Evolutionary conservation across 1,140 invertebrate genomes (phyloP), one percentile per base, ranked within the genome.

Genomic region (Penaeus japonicus): DNA sequence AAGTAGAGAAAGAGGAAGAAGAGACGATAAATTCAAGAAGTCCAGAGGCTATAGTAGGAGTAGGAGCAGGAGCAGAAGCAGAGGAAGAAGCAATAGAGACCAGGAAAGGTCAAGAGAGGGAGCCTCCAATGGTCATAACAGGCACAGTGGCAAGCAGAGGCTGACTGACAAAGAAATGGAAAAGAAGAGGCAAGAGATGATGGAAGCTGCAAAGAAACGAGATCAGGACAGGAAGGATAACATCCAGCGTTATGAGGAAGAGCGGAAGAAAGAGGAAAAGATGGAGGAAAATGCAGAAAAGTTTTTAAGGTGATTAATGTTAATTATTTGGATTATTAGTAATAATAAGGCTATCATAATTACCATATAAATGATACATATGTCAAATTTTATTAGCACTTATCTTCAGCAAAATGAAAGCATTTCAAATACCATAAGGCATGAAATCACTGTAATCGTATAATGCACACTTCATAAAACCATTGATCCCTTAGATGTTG

Each of bases 141-240:
- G 32, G 4, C 27, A 77, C 20, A 24, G 17, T 30, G 22, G 55
- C 22, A 62, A 62, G 27, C 55, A 78, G n/a, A 86, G 20, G 32
- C 30, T 86, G 20, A 79, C 75, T 2, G 77, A 59, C 7, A 77
- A 86, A n/a, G 85, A 86, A 30, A 86, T 86, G 85, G 85, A 86
- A 35, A 62, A 80, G 30, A 59, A 79, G 27, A 32, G 85, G 12
- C 75, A 86, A 55, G 75, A 86, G 17, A 86, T 86, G 85, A 86
- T 86, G 77, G 85, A 78, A 22, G 85, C 85, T 47, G 85, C 85
- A 54, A 78, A 27, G 32, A 86, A 86, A 20, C 47, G 85, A 79
- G 85, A 86, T 53, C 55, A 86, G 24, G 85, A 86, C 27, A 78
- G 85, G 55, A 86, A 62, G 57, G 55, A 86, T 30, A 86, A 86